Evolutionary conservation across 2,113 vertebrate species (phyloP), one percentile per base, ranked within the genome.

Genomic region (Crypturellus undulatus): DNA sequence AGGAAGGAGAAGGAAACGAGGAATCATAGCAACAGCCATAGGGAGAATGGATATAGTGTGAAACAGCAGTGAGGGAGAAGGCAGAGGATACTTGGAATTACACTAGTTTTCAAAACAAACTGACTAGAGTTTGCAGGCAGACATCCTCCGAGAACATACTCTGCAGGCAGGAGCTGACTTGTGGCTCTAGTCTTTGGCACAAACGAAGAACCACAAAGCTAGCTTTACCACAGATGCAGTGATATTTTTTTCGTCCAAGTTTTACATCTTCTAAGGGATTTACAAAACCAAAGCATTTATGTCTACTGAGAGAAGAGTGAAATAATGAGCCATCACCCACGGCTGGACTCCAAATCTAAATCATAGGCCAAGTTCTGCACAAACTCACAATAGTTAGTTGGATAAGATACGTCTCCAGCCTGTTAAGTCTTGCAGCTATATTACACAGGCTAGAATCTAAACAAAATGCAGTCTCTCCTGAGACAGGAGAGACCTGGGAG

Each of bases 261-360:
- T 88, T 38, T 32, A 72, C 10, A 73, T 58, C 63, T 76, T 62
- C 32, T 54, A 65, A 79, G 86, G 18, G 79, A 86, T 43, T 24
- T 54, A 38, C 60, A 87, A 79, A 80, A 93, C 49, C 18, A 84
- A 92, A 89, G n/a, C 32, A 88, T 13, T 84, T 83, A n/a, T 88
- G 54, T 62, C 58, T 76, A 92, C 60, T 45, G 49, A 26, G 40
- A 91, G 84, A 87, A 90, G 26, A 87, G 32, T 69, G 63, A 87
- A 85, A 65, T 79, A 89, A 89, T 8, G 86, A 92, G 71, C 20
- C 17, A 47, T 43, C 42, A 75, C 43, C 21, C 22, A 84, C 12
- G 81, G 58, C 13, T 3, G 0, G 25, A 68, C 42, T 71, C 16
- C 69, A 84, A 91, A 95, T 52, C 62, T 64, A 92, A 88, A 84